These are phyloP conservation scores for Hydrolagus affinis DNA, from an alignment of 2,113 vertebrate genomes.

Conservation along the genomic window DNA sequence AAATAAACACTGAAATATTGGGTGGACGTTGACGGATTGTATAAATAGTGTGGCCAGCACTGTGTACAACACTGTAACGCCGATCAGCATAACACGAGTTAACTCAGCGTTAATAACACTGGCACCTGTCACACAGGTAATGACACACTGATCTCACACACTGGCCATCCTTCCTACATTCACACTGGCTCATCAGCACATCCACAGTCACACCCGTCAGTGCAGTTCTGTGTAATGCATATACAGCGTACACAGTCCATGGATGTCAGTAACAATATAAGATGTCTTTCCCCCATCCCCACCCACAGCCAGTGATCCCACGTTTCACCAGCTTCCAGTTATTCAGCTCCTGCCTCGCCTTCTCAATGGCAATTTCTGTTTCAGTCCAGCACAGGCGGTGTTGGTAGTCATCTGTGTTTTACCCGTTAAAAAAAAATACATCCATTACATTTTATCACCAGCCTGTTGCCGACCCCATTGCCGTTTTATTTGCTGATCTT, in stretches of 20 bases:
- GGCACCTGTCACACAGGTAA: too few relatives aligned
- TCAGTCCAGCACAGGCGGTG: not conserved
- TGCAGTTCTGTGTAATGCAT: not conserved
- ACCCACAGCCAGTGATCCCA: not conserved
- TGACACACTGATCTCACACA: too few relatives aligned
- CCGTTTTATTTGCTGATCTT: not conserved
- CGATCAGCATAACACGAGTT: too few relatives aligned
- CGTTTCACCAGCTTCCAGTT: not conserved
- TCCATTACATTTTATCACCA: not conserved
- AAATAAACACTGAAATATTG: too few relatives aligned
- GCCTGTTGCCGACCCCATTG: not conserved
- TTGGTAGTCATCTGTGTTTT: not conserved
- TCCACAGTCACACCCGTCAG: not conserved
- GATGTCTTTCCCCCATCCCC: not conserved
- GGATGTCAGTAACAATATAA: not conserved
- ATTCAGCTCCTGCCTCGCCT: not conserved
- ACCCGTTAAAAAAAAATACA: too few relatives aligned
- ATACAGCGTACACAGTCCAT: too few relatives aligned
- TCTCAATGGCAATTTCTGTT: not conserved
- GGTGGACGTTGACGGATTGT: not conserved
- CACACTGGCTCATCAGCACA: too few relatives aligned
- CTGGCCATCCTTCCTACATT: too few relatives aligned
- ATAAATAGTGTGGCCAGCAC: not conserved
- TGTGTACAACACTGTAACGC: not conserved
- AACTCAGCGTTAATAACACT: too few relatives aligned